These are phyloP conservation scores for Calypte anna DNA, from an alignment of 2,113 vertebrate species.

Conservation along the genomic window DNA sequence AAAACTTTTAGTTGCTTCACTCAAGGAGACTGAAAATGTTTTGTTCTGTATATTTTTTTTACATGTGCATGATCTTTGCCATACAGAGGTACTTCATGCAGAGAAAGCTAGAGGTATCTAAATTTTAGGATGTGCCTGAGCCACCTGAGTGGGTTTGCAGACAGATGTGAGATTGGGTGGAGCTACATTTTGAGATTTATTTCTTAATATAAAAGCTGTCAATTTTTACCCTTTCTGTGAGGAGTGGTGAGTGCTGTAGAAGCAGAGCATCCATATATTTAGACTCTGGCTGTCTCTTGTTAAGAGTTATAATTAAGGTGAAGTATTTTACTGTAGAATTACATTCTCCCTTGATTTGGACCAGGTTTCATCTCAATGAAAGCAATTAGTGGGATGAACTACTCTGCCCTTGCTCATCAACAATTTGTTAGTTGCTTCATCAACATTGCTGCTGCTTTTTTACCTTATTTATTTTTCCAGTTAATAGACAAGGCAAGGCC, in stretches of 20 bases:
- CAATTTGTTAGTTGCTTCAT: constrained; percentile 3
- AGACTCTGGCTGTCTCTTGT: neutral
- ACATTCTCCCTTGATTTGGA: constrained; percentile 32
- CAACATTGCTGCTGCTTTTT: neutral
- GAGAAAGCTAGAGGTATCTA: neutral
- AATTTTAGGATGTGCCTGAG: neutral
- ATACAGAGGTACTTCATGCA: neutral
- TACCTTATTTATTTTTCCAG: neutral
- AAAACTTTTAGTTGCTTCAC: neutral
- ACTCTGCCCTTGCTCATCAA: constrained; percentile 3
- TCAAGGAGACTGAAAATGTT: neutral
- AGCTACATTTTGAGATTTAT: neutral
- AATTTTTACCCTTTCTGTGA: neutral
- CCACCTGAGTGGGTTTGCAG: neutral
- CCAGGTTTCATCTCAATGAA: constrained; percentile 16
- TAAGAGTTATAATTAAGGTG: neutral
- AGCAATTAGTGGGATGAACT: neutral
- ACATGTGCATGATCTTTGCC: neutral
- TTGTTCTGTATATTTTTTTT: neutral
- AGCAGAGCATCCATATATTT: constrained; percentile 33
- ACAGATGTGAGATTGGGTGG: neutral
- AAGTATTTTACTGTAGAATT: constrained; percentile 21
- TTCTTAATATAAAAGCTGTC: constrained; percentile 44
- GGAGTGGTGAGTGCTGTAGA: neutral
- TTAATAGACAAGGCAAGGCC: neutral